Conservation (phyloP, 1,140 invertebrate genomes). For the Gyrodactylus salaris region DNA sequence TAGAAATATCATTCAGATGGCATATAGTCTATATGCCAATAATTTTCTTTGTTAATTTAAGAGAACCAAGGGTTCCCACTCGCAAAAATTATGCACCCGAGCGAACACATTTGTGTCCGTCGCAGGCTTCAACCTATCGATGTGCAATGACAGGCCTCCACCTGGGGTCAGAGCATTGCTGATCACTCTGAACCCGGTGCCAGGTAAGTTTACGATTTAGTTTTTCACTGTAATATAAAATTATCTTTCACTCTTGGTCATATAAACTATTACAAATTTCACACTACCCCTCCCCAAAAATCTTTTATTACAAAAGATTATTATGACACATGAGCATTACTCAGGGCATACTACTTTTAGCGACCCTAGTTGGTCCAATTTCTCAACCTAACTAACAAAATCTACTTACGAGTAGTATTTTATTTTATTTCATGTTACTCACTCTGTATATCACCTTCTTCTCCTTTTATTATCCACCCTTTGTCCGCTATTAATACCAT, state of each 20-base stretch:
- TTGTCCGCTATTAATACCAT: not conserved
- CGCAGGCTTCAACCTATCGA: not conserved
- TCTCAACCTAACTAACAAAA: too few species aligned
- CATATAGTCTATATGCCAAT: too few species aligned
- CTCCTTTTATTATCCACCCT: not conserved
- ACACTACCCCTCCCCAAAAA: too few species aligned
- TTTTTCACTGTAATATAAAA: too few species aligned
- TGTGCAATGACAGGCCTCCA: not conserved
- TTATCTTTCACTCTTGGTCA: too few species aligned
- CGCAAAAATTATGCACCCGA: not conserved
- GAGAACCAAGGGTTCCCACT: not conserved
- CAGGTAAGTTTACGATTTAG: not conserved
- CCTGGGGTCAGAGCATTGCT: not conserved
- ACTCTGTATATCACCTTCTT: not conserved
- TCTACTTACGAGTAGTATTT: not conserved
- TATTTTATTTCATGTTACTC: not conserved
- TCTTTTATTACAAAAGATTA: too few species aligned
- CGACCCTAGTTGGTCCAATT: too few species aligned
- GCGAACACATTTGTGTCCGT: not conserved
- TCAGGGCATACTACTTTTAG: too few species aligned
- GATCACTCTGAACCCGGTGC: not conserved
- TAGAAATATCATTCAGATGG: too few species aligned
- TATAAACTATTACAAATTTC: too few species aligned
- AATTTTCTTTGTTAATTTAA: not conserved
- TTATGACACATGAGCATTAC: too few species aligned